Base-by-base conservation (phyloP, 2,113 vertebrate species). In the Carassius auratus region DNA sequence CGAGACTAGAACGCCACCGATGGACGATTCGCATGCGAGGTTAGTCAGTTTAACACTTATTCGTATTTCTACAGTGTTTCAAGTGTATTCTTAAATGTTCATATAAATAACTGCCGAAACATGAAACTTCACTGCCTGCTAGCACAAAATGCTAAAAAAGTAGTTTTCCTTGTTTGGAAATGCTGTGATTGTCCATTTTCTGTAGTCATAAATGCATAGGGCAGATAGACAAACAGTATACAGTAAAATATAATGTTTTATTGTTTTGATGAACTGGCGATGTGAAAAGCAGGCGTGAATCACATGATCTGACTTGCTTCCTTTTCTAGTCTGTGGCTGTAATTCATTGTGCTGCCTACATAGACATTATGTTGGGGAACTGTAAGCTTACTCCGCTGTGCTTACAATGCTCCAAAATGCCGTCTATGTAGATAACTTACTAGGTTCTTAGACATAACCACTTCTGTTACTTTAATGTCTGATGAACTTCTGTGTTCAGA, bases 401-500 rank as follows among this genome's bases (percentile, higher is more conserved):
- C 42, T 45, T 33, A 52, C 50, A 15, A 7, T 23, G 23, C 8
- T 3, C 15, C 3, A 7, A 77, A 61, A 61, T 48, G 38, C 59
- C 2, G 4, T 30, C 61, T 68, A 5, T 9, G 8, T 81, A 81
- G 61, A 7, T 7, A 42, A 12, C 33, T 38, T 9, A 42, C 45
- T 38, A 62, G 4, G 59, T 61, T 76, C 62, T 80, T 23, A 64
- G 13, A 26, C 19, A 36, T 1, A 17, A 4, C 14, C 48, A 1
- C 10, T 19, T 15, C 26, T 19, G 59, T 45, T 10, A 19, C 52
- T 55, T 77, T 15, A 48, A 23, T 23, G 21, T 21, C 4, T 77
- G 33, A 75, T 45, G 1, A 7, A 38, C 48, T 64, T 42, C 12
- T 33, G 48, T 26, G 9, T 87, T 38, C 83, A 93, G 92, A 95